Conservation (phyloP, 2,888 invertebrate genomes). For the Eupelmus urozonus region DNA sequence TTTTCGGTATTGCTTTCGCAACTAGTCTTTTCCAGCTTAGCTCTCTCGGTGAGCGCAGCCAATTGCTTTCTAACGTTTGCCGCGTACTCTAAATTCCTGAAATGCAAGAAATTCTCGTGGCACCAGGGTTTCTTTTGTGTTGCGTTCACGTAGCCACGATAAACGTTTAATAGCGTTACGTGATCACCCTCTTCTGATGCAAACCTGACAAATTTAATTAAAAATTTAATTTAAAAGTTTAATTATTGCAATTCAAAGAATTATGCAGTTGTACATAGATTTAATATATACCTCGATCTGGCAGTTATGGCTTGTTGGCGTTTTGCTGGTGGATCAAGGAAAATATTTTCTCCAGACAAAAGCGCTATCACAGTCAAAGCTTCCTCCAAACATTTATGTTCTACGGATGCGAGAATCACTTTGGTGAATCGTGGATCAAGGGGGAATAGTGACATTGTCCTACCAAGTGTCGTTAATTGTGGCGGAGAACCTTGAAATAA, state of each 20-base stretch:
- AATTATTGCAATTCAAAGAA: background rate
- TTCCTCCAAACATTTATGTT: constrained; percentile 88
- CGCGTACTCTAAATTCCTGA: constrained; percentile 89
- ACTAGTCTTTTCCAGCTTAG: constrained; percentile 72
- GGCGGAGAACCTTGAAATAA: constrained; percentile 77
- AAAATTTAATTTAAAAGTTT: background rate
- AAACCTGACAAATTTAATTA: constrained; percentile 81
- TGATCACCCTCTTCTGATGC: constrained; percentile 93
- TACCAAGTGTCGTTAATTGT: constrained; percentile 87
- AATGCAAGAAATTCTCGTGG: constrained; percentile 91
- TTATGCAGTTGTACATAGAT: background rate
- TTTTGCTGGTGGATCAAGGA: constrained; percentile 86
- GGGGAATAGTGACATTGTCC: constrained; percentile 93
- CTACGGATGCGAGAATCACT: constrained; percentile 87
- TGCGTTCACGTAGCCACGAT: constrained; percentile 86
- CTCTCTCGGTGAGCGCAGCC: constrained; percentile 75
- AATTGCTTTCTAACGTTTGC: constrained; percentile 89
- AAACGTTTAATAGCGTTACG: constrained; percentile 93
- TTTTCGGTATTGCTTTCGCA: constrained; percentile 72
- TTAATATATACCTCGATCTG: constrained; percentile 78
- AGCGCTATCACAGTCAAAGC: constrained; percentile 91
- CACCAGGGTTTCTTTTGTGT: constrained; percentile 90
- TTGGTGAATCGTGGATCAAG: constrained; percentile 94
- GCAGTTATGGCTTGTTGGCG: constrained; percentile 87
- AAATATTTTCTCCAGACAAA: constrained; percentile 92